Evolutionary conservation across 2,888 invertebrate species (phyloP).

Genomic region (Tenthredo notha): DNA sequence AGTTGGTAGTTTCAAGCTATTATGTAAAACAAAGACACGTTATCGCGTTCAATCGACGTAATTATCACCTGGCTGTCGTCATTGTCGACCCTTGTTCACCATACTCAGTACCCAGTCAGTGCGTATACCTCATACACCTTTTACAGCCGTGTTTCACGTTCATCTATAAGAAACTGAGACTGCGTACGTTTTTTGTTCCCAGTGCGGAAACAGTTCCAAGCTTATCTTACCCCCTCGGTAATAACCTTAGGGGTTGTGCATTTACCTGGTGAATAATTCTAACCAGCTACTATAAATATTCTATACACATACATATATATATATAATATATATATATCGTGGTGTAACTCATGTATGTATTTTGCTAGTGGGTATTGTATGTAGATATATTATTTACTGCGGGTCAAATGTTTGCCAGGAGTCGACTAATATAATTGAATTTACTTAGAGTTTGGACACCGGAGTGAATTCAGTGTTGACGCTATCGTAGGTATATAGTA

Average conservation of each 20-base stretch:
- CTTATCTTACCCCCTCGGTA: slow-evolving; percentile 34
- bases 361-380: not conserved
- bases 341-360: not conserved
- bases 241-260: slow-evolving; percentile 19
- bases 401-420: not conserved
- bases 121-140: not conserved
- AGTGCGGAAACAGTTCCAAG: slow-evolving; percentile 11
- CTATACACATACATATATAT: not conserved
- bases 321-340: not conserved
- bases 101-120: not conserved
- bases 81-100: slow-evolving; percentile 23
- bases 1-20: not conserved
- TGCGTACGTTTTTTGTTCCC: slow-evolving; percentile 34
- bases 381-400: slow-evolving; percentile 6
- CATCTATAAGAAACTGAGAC: slow-evolving; percentile 6
- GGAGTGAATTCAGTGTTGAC: not conserved
- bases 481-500: not conserved
- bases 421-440: slow-evolving; percentile 4
- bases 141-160: not conserved
- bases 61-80: slow-evolving; percentile 40
- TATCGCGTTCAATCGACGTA: slow-evolving; percentile 38
- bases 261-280: slow-evolving; percentile 39
- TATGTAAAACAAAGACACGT: slow-evolving; percentile 46
- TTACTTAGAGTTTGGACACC: not conserved
- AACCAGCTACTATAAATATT: slow-evolving; percentile 19